These are phyloP conservation scores for Protonibea diacanthus DNA, from an alignment of 2,797 vertebrate species.

Conservation along the genomic window DNA sequence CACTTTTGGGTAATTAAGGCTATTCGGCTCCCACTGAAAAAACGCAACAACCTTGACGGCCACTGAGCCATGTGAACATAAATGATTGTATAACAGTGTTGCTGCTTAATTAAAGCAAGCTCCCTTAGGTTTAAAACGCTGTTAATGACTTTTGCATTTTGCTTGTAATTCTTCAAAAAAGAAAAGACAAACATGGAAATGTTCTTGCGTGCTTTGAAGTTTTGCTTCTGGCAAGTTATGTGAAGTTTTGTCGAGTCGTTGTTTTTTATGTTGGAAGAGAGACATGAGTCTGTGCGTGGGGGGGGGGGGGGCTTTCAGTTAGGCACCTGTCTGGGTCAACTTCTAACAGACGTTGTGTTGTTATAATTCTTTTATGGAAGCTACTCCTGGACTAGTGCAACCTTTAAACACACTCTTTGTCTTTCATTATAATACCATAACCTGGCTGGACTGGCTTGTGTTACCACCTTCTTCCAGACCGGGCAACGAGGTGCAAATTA, in stretches of 20 bases:
- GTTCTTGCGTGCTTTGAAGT: background rate
- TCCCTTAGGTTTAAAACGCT: conserved; percentile 26
- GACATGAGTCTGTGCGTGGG: conserved; percentile 27
- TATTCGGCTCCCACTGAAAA: conserved; percentile 10
- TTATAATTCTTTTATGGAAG: conserved; percentile 19
- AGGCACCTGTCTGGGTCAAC: conserved; percentile 43
- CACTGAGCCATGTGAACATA: conserved; percentile 24
- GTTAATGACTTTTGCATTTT: conserved; percentile 28
- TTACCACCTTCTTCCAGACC: background rate
- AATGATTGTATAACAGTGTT: conserved; percentile 34
- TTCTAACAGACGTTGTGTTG: conserved; percentile 2
- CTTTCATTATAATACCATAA: conserved; percentile 12
- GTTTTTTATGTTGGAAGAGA: conserved; percentile 22
- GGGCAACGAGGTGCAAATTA: background rate
- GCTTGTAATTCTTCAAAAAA: background rate
- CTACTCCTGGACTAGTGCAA: conserved; percentile 8
- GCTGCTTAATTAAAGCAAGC: conserved; percentile 40
- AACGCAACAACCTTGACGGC: conserved; percentile 35
- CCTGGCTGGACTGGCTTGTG: conserved; percentile 2
- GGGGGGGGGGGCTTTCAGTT: background rate
- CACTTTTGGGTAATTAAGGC: conserved; percentile 42
- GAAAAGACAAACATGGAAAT: conserved; percentile 19
- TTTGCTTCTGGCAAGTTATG: background rate
- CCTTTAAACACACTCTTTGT: background rate
- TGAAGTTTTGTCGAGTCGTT: conserved; percentile 11